Evolutionary conservation across 2,113 vertebrate species (phyloP), one percentile per base, ranked within the genome.

Genomic region (Sorex araneus): DNA sequence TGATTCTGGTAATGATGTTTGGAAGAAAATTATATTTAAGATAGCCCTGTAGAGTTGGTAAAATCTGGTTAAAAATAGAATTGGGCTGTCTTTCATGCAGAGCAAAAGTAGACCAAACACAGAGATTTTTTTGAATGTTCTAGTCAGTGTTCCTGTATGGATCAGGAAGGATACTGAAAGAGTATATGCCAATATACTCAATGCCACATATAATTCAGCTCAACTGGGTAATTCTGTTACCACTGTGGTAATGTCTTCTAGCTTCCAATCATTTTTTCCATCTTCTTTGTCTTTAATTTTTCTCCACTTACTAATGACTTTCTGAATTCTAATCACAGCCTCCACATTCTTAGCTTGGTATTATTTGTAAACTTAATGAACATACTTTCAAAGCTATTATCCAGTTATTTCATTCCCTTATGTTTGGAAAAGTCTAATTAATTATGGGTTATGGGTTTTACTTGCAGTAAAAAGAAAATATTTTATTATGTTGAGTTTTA

Each of bases 391-490:
- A 93, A 93, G 70, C 30, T 77, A 86, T 93, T 91, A 70, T n/a
- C 47, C 21, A 77, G 60, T 86, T 87, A 84, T 74, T 87, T 91
- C 30, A 82, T 87, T 73, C 27, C 64, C 40, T 45, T 93, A 54
- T 57, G 19, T 84, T 92, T 93, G 64, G 77, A 27, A 84, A 90
- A 81, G 40, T 91, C 83, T 83, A 86, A 92, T 88, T 88, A 90
- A 94, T 84, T 79, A 85, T 83, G 78, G 4, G 28, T 73, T 82
- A 84, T 82, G 36, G 54, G 32, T 89, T 80, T 69, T 94, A 88
- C 19, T 93, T 94, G 74, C 28, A 94, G 82, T 47, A 92, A 95
- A 96, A 93, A n/a, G 70, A 64, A 95, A 36, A 0, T 90, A 50
- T 94, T 96, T 85, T 4, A 85, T 88, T 66, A 66, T 64, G 40